A percentile compares a stretch with the other conserved stretches of the same genome.
phyloP scores from a whole-genome alignment of 2,113 vertebrate species.

The Oncorhynchus keta region DNA sequence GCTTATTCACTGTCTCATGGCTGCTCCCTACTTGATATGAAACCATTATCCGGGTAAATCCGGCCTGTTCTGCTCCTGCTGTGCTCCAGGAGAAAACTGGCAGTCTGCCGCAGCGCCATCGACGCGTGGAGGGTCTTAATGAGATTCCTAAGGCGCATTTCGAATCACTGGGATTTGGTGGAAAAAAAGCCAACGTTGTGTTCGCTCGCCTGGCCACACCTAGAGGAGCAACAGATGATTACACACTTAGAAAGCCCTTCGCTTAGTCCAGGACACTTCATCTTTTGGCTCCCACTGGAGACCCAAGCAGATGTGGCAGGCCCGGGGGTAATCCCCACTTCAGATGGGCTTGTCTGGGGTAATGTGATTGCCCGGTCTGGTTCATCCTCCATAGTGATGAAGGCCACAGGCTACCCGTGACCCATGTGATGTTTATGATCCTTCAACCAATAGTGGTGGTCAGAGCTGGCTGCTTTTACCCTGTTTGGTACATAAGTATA shows the following conservation, averaged over 20 bases:
- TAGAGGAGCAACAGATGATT: constrained; percentile 60
- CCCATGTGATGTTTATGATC: no score
- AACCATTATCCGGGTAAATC: constrained; percentile 71
- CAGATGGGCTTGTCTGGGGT: background rate
- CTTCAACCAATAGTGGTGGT: no score
- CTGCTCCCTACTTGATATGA: constrained; percentile 66
- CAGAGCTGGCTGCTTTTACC: no score
- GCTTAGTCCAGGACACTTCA: constrained; percentile 50
- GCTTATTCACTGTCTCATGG: constrained; percentile 58
- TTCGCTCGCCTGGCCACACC: constrained; percentile 27
- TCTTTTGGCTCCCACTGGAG: constrained; percentile 28
- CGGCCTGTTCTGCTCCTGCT: constrained; percentile 45
- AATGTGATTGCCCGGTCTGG: background rate
- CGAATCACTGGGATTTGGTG: constrained; percentile 57
- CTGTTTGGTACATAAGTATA: background rate
- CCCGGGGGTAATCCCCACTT: background rate
- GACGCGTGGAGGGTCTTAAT: constrained; percentile 58
- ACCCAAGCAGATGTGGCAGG: constrained; percentile 3
- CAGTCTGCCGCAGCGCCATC: constrained; percentile 49
- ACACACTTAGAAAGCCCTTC: constrained; percentile 58
- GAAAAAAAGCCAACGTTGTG: constrained; percentile 49
- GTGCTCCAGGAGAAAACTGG: constrained; percentile 40
- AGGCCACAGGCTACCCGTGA: no score
- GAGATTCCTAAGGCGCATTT: constrained; percentile 47
- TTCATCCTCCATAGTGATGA: no score